Evolutionary conservation across 2,113 vertebrate genomes (phyloP).

Genomic region (Genyomyrus donnyi): DNA sequence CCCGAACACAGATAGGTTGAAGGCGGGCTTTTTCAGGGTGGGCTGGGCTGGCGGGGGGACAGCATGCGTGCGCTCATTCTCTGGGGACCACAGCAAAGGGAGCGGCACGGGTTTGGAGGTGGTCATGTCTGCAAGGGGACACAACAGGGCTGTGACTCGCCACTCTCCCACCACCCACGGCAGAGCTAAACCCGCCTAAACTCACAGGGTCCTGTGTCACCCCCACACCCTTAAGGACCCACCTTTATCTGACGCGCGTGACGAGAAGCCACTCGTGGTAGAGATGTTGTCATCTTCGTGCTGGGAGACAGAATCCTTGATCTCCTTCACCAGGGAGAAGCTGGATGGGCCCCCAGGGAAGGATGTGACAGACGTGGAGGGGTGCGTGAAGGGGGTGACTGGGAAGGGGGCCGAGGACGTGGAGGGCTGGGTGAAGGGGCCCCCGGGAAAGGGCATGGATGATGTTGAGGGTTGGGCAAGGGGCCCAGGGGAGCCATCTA

Average conservation of each 20-base stretch:
- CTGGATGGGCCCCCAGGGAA: constrained; percentile 66
- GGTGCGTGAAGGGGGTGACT: constrained; percentile 70
- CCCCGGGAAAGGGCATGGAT: constrained; percentile 20
- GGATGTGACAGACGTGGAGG: constrained; percentile 61
- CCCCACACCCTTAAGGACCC: constrained; percentile 8
- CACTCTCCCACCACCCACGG: neutral
- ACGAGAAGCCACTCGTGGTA: constrained; percentile 97
- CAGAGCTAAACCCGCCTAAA: neutral
- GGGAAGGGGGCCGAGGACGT: constrained; percentile 74
- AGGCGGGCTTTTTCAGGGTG: constrained; percentile 84
- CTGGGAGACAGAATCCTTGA: constrained; percentile 95
- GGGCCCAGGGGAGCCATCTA: constrained; percentile 71
- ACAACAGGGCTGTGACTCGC: neutral
- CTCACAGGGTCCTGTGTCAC: neutral
- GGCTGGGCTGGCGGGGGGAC: constrained; percentile 69
- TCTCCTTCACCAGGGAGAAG: constrained; percentile 88
- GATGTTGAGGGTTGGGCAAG: constrained; percentile 33
- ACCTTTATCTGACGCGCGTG: constrained; percentile 97
- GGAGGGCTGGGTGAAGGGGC: constrained; percentile 74
- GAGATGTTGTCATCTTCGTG: constrained; percentile 99
- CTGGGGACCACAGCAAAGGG: constrained; percentile 83
- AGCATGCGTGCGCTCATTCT: constrained; percentile 74
- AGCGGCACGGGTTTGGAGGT: constrained; percentile 76
- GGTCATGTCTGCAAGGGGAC: constrained; percentile 69
- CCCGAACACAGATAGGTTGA: constrained; percentile 92